Conservation (phyloP, 2,113 vertebrate genomes). For the Raja brachyura region DNA sequence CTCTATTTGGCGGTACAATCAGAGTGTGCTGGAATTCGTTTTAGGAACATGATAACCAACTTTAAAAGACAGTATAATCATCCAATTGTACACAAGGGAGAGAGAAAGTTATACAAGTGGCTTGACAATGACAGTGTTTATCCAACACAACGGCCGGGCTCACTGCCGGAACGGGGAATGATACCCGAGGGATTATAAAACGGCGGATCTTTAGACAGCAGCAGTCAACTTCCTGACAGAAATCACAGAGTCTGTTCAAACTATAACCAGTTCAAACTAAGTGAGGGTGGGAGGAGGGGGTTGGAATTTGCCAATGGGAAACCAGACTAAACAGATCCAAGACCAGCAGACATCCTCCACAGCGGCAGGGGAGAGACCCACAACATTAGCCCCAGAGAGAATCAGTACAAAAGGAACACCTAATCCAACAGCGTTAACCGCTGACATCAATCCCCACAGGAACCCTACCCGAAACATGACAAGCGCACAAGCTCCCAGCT, state of each 20-base stretch:
- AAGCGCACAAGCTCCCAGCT: not conserved
- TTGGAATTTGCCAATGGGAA: not conserved
- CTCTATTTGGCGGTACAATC: too few relatives aligned
- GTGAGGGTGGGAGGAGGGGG: not conserved
- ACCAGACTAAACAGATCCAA: slow-evolving; percentile 26
- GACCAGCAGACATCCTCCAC: not conserved
- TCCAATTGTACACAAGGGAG: not conserved
- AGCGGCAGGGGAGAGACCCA: not conserved
- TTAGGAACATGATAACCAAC: too few relatives aligned
- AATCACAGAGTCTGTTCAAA: slow-evolving; percentile 24
- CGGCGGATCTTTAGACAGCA: not conserved
- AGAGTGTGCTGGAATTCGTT: not conserved
- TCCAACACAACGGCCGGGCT: not conserved
- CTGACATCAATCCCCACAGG: not conserved
- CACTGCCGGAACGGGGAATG: not conserved
- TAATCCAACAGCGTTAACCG: slow-evolving; percentile 12
- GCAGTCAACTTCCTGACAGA: not conserved
- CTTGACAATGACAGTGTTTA: slow-evolving; percentile 1
- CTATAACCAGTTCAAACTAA: not conserved
- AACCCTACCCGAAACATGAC: not conserved
- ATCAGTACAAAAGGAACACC: not conserved
- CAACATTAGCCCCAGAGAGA: slow-evolving; percentile 14
- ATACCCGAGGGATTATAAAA: not conserved
- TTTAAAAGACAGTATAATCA: not conserved
- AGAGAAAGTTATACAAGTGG: not conserved